Conservation (phyloP, 2,888 invertebrate genomes). For the Gnatocerus cornutus region DNA sequence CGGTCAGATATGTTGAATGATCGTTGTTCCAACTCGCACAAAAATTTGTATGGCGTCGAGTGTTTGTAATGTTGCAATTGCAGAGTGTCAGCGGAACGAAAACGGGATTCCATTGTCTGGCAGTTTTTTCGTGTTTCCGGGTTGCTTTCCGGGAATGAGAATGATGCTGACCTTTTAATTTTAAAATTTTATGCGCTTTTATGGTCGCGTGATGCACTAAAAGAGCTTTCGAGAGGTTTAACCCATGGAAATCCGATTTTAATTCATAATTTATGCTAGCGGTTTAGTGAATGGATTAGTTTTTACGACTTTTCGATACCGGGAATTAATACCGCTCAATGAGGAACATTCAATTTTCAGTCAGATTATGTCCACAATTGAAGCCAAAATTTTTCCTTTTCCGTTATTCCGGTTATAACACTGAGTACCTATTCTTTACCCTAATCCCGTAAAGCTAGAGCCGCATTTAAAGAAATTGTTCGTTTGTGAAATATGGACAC, state of each 20-base stretch:
- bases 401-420: background rate
- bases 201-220: background rate
- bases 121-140: background rate
- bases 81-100: constrained; percentile 9
- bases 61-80: constrained; percentile 3
- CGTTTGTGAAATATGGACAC: constrained; percentile 7
- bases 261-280: too few species aligned
- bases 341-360: background rate
- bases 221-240: background rate
- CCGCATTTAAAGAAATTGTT: constrained; percentile 20
- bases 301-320: too few species aligned
- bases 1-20: constrained; percentile 29
- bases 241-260: too few species aligned
- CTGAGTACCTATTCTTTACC: background rate
- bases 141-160: background rate
- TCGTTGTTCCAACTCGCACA: background rate
- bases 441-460: constrained; percentile 1
- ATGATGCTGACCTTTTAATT: background rate
- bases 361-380: too few species aligned
- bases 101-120: background rate
- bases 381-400: too few species aligned
- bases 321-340: too few species aligned
- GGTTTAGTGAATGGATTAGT: too few species aligned
- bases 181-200: background rate
- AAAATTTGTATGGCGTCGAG: constrained; percentile 21